Base-by-base conservation (phyloP, 2,113 vertebrate species). In the Bungarus multicinctus region DNA sequence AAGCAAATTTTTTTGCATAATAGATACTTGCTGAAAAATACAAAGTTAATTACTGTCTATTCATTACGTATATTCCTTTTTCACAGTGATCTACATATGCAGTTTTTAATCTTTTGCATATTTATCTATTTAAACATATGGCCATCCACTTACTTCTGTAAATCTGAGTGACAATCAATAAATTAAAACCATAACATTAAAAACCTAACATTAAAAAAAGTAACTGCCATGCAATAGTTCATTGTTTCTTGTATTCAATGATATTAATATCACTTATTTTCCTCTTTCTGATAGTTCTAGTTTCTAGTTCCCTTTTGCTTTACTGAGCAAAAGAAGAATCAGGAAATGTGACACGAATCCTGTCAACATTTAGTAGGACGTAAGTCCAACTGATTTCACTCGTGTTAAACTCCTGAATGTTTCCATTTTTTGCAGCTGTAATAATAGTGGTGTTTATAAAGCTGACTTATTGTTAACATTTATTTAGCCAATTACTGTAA, bases 261-360 rank as follows among this genome's bases (percentile, higher is more conserved):
- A 93, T 0, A 1, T 91, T 94, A 39, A 4, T 54, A 58, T 30
- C 87, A 30, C 93, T 96, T 91, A 45, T 86, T 89, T 89, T 91
- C 92, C 92, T 96, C 34, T 30, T 90, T 45, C 81, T 85, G 18
- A 91, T 90, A 90, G 69, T 95, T 96, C 91, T 94, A 91, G 95
- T 95, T 96, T 96, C 95, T 93, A 91, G 95, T 96, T 88, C 47
- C 93, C 96, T 85, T 69, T 81, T 88, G 87, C 89, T 58, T 93
- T 94, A 90, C 95, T 94, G 81, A 52, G 91, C 92, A 96, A 95
- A 39, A 91, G 88, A 87, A 94, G 25, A 88, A 85, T 53, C 95
- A 94, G 94, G 95, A 97, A 96, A 74, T 1, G 55, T 18, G 90
- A 91, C 45, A 55, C 22, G 69, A 94, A 64, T 60, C 74, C 54